Evolutionary conservation across 2,113 vertebrate genomes (phyloP), one percentile per base, ranked within the genome.

Genomic region (Choloepus hoffmanni): DNA sequence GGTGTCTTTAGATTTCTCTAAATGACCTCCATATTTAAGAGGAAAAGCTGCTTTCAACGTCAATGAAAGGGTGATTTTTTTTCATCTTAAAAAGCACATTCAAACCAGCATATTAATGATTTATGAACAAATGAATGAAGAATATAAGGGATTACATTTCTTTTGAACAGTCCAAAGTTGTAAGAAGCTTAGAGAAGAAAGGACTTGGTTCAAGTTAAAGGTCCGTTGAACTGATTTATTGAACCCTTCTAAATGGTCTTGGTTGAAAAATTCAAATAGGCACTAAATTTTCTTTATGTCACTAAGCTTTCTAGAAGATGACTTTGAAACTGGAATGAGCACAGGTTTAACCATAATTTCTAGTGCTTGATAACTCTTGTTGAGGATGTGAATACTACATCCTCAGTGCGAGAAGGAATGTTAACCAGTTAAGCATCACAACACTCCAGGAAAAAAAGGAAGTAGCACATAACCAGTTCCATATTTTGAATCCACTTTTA

Each of bases 71-170:
- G 65, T 70, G 53, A 60, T 53, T 63, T 60, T 76, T 94, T 94
- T 94, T 86, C 5, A 96, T 96, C 85, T 94, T 95, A 83, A 86
- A 89, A 95, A 94, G 68, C 70, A 83, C 65, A 84, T 89, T 97
- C 81, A 91, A 94, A 96, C 40, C 12, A 86, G 72, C 13, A 3
- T 95, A 94, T 91, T 94, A 96, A 83, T 96, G 90, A 90, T 92
- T 96, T 94, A 97, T 95, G 85, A 96, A 74, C 53, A 94, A 97
- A 94, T 93, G 95, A 96, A 77, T 81, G 50, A 82, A 85, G 83
- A 96, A 30, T 83, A 84, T 70, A 81, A 89, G 62, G 48, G 85
- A 96, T 96, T 96, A 50, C 16, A 89, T 95, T 96, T 94, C 94
- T 79, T 97, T 95, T 94, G 93, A 97, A 96, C 85, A 94, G 8